Evolutionary conservation across 2,888 invertebrate genomes (phyloP), one percentile per base, ranked within the genome.

Genomic region (Axea sp.): DNA sequence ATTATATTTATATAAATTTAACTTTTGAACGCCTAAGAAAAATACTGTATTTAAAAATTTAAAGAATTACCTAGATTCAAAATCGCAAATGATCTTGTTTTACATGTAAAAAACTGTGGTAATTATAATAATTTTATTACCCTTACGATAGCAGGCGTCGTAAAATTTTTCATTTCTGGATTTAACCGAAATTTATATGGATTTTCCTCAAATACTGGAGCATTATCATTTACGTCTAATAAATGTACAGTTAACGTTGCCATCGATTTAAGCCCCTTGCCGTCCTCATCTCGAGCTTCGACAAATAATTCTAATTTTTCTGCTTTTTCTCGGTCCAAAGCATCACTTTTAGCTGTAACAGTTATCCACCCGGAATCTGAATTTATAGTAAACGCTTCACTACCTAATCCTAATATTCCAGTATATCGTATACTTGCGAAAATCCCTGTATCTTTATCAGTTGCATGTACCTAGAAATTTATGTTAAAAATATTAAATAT

Each of bases 201-300:
- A 41, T 91, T 89, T 84, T 92, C 93, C 76, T 94, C 93, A 85
- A 98, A 98, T 72, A 91, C 89, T 28, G 98, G 98, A 57, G 92
- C 90, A 88, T 96, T 93, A 88, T 97, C 97, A 87, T 97, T 97
- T 59, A 94, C 92, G 77, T 92, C 92, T 82, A 94, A 88, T 77
- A 97, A 88, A 88, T 92, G 92, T 82, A 96, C 91, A 79, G 92
- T 90, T 78, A 96, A 90, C 80, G 92, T 92, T 80, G 93, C 91
- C 77, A 92, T 92, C 35, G 94, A 92, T 79, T 91, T 91, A 84
- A 93, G 92, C 64, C 96, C 96, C 80, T 91, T 90, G 53, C 96
- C 95, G 80, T 95, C 93, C 84, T 94, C 94, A 88, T 98, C 97
- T 77, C 94, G 91, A 72, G 97, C 97, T 89, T 95, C 94, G 73